Conservation (phyloP, 1,140 invertebrate species). For the Apis dorsata region DNA sequence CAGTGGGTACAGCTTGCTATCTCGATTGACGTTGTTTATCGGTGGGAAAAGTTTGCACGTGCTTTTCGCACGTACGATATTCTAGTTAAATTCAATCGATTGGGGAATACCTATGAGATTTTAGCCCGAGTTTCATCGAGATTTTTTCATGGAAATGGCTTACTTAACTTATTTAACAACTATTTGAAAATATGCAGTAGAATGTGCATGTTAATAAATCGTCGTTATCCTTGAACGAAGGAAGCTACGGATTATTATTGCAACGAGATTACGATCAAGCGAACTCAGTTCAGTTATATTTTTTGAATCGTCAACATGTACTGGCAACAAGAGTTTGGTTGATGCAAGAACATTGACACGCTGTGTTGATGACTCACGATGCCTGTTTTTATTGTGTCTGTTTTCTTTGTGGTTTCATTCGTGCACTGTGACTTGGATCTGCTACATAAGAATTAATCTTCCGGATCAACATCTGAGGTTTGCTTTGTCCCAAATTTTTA, state of each 20-base stretch:
- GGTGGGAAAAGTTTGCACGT: constrained; percentile 11
- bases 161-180: not conserved
- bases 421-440: not conserved
- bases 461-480: not conserved
- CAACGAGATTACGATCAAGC: not conserved
- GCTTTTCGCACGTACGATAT: constrained; percentile 21
- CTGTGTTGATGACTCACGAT: constrained; percentile 11
- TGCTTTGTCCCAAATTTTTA: not conserved
- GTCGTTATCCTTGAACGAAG: not conserved
- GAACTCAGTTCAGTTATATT: not conserved
- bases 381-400: constrained; percentile 17
- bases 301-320: too few relatives aligned
- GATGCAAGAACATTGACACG: constrained; percentile 29
- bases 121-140: not conserved
- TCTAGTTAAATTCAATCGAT: not conserved
- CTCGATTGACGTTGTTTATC: constrained; percentile 26
- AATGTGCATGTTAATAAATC: not conserved
- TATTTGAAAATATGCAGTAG: too few relatives aligned
- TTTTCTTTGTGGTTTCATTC: not conserved
- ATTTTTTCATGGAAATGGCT: not conserved
- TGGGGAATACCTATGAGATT: not conserved
- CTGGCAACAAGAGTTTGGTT: not conserved
- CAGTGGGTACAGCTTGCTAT: not conserved
- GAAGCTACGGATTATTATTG: not conserved
- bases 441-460: not conserved